Conservation (phyloP, 2,888 invertebrate genomes). For the Cosmorhoe ocellata region DNA sequence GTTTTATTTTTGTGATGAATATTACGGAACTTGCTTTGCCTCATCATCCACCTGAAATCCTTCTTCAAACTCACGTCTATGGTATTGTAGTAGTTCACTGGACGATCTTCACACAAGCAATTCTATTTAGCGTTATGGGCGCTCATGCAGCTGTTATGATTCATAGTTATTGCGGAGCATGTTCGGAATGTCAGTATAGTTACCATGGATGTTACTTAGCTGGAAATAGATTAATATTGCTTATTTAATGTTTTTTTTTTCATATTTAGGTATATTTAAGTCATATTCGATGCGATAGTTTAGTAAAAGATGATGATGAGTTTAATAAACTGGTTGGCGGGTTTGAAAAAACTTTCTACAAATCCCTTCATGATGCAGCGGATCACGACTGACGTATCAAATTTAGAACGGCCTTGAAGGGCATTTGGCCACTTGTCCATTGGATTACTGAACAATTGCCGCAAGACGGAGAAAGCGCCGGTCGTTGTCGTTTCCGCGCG, state of each 20-base stretch:
- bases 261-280: no score
- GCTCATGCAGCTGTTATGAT: conserved; percentile 23
- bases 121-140: conserved; percentile 11
- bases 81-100: background rate
- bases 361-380: no score
- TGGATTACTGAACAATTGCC: conserved; percentile 40
- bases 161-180: conserved; percentile 23
- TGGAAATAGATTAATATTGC: conserved; percentile 4
- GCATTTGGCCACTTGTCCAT: conserved; percentile 39
- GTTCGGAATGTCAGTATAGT: conserved; percentile 11
- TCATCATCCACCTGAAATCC: no score
- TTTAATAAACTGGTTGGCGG: no score
- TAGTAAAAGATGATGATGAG: no score
- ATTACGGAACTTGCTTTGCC: no score
- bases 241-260: background rate
- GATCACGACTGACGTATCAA: background rate
- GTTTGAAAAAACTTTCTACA: no score
- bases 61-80: no score
- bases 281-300: no score
- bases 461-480: conserved; percentile 72
- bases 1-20: background rate
- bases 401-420: conserved; percentile 48
- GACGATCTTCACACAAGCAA: background rate
- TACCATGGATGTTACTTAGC: conserved; percentile 13
- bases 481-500: conserved; percentile 81